Evolutionary conservation across 2,888 invertebrate species (phyloP), one percentile per base, ranked within the genome.

Genomic region (Cecidostiba fungosa): DNA sequence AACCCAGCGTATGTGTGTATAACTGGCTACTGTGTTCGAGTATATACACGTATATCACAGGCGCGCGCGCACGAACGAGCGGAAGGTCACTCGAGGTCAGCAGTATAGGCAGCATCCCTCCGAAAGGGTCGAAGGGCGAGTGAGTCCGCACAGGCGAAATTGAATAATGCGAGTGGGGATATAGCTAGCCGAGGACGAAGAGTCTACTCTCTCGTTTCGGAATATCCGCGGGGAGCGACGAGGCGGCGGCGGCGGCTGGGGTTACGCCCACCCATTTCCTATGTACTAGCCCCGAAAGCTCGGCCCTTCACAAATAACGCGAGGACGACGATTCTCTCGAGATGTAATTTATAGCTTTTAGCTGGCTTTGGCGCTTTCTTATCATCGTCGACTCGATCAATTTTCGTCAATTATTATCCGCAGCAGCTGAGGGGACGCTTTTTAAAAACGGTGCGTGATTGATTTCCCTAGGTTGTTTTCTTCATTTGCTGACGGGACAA

Each of bases 21-120:
- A 36, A 36, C 36, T 0, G 36, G 36, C 36, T 36, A 36, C 36
- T 36, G 36, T n/a, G n/a, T n/a, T n/a, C n/a, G n/a, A n/a, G n/a
- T n/a, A n/a, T n/a, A n/a, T n/a, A n/a, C 36, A 36, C 6, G 36
- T 6, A 6, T 36, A 36, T 36, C 32, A 32, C 32, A 32, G 2
- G 3, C 32, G 32, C 32, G 32, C 32, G 32, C 32, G 32, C 32
- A n/a, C n/a, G 32, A 32, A 32, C 4, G 36, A 36, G 12, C 36
- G 74, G 59, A 70, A 70, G 82, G 82, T 85, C 62, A 85, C 77
- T 85, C 50, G 62, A 69, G 85, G 82, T 85, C 84, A 84, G 69
- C 66, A 5, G n/a, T 3, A 4, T 39, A 26, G 29, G 6, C 47
- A 50, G 14, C 50, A 76, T 32, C 32, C 32, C 43, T 16, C 54